Evolutionary conservation across 2,797 vertebrate genomes (phyloP).

Genomic region (Caiman crocodilus): DNA sequence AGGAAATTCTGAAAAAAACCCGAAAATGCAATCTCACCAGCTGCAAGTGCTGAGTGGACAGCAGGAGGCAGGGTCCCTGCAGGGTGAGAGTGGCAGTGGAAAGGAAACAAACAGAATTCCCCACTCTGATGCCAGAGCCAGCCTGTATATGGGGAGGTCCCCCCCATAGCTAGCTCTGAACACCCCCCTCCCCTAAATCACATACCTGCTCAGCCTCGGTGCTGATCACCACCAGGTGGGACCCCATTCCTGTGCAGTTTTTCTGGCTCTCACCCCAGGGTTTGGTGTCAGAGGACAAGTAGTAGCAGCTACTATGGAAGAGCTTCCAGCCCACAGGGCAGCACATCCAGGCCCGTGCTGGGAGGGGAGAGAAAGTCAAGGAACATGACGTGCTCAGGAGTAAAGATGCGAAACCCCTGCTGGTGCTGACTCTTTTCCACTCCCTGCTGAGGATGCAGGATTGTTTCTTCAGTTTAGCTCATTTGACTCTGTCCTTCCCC

Average conservation of each 20-base stretch:
- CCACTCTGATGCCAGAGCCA: not conserved
- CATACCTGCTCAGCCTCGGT: constrained; percentile 59
- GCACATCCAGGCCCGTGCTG: not conserved
- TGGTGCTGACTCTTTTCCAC: not conserved
- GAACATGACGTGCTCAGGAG: not conserved
- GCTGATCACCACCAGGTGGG: constrained; percentile 63
- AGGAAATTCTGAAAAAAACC: not conserved
- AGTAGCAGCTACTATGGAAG: constrained; percentile 68
- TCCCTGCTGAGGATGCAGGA: not conserved
- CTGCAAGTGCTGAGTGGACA: not conserved
- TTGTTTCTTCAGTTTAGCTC: not conserved
- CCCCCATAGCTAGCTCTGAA: not conserved
- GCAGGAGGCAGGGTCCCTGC: not conserved
- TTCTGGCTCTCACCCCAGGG: constrained; percentile 37
- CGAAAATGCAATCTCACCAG: not conserved
- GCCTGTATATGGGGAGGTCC: no score
- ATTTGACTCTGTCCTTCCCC: not conserved
- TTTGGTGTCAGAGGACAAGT: constrained; percentile 47
- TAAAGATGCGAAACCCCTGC: not conserved
- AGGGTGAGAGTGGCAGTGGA: not conserved
- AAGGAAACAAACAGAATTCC: not conserved
- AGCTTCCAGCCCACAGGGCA: constrained; percentile 58
- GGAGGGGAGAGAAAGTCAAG: not conserved
- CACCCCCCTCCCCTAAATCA: not conserved
- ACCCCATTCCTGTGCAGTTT: constrained; percentile 43